A percentile compares a stretch with the other conserved stretches of the same genome.
Conservation (phyloP, 2,888 invertebrate genomes). For the Oligia fasciuncula region DNA sequence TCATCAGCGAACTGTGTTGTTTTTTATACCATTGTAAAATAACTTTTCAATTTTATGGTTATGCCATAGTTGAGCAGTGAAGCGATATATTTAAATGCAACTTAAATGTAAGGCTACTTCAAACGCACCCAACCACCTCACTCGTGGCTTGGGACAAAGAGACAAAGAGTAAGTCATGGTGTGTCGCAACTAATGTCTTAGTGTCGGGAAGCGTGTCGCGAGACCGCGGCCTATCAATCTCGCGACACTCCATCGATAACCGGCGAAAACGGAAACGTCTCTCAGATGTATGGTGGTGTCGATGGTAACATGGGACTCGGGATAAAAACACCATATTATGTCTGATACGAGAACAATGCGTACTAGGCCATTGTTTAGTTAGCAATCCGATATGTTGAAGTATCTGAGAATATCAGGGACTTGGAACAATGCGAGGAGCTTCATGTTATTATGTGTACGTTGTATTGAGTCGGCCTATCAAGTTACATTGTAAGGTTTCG, state of each 20-base stretch:
- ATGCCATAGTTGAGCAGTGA: background rate
- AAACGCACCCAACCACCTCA: background rate
- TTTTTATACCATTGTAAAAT: background rate
- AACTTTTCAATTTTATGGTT: too few relatives aligned
- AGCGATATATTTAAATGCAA: background rate
- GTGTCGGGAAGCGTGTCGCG: conserved; percentile 16
- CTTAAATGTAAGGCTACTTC: background rate
- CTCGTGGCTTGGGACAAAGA: background rate
- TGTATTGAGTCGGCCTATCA: conserved; percentile 6
- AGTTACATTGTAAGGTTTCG: background rate
- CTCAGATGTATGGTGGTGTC: conserved; percentile 37
- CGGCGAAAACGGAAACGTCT: conserved; percentile 51
- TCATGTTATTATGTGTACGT: background rate
- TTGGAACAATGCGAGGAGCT: conserved; percentile 12
- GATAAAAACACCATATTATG: conserved; percentile 56
- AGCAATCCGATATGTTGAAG: conserved; percentile 33
- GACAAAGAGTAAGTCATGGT: conserved; percentile 5
- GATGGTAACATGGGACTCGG: conserved; percentile 47
- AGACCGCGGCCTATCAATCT: conserved; percentile 49
- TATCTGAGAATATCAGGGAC: conserved; percentile 13
- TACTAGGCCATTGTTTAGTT: conserved; percentile 32
- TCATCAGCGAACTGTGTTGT: background rate
- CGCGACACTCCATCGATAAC: conserved; percentile 57
- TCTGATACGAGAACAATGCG: conserved; percentile 54
- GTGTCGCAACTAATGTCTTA: conserved; percentile 29